A percentile compares a stretch with the other conserved stretches of the same genome.
Evolutionary conservation across 2,113 vertebrate species (phyloP).

Genomic region (Microcebus griseorufus): DNA sequence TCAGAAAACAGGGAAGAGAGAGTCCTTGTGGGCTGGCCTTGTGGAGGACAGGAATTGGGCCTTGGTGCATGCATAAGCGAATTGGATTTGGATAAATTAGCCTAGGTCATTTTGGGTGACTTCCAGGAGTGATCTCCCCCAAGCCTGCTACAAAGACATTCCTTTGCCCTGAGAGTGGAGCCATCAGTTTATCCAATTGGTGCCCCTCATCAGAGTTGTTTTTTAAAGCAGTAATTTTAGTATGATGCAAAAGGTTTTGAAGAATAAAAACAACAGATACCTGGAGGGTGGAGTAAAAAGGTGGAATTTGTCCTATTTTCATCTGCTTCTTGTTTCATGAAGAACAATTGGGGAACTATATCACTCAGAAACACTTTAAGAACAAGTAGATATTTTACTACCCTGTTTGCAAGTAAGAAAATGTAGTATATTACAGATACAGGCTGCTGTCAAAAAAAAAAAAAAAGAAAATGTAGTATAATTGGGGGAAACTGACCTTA

Average conservation of each 20-base stretch:
- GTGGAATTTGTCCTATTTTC: conserved; percentile 32
- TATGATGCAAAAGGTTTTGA: not conserved
- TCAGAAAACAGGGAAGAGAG: not conserved
- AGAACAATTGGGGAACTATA: not conserved
- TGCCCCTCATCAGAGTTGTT: not conserved
- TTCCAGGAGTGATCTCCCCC: not conserved
- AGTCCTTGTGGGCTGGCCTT: not conserved
- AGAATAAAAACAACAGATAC: conserved; percentile 35
- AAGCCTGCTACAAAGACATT: not conserved
- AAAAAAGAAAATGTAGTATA: conserved; percentile 27
- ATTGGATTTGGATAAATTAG: conserved; percentile 47
- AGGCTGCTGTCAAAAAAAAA: too few relatives aligned
- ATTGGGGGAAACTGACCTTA: conserved; percentile 31
- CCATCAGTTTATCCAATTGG: conserved; percentile 1
- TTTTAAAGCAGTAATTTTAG: not conserved
- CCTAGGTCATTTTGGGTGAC: conserved; percentile 5
- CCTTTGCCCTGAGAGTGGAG: not conserved
- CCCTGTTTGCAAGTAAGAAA: conserved; percentile 6
- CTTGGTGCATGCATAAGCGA: not conserved
- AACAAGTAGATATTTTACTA: not conserved
- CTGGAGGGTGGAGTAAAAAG: not conserved
- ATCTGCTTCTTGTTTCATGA: not conserved
- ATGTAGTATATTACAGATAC: not conserved
- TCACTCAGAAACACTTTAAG: not conserved
- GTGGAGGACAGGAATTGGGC: not conserved